A percentile compares a stretch with the other conserved stretches of the same genome.
These are phyloP conservation scores for Pachycephala philippinensis DNA, from an alignment of 2,113 vertebrate species.

Conservation along the genomic window DNA sequence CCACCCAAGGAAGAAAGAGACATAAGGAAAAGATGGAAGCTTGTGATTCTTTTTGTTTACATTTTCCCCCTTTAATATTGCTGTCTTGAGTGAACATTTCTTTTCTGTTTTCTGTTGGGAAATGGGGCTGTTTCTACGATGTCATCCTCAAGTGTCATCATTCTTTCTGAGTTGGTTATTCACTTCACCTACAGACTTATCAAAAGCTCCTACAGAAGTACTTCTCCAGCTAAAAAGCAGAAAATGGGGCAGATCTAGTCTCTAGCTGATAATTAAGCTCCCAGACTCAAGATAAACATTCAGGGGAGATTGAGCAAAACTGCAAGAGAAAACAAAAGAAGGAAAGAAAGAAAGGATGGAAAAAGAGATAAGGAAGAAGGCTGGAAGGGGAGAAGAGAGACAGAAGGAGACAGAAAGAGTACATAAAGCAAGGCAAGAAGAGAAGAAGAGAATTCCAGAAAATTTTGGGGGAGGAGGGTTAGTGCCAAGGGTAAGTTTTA, in stretches of 20 bases:
- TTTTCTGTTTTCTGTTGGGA: not conserved
- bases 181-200: not conserved
- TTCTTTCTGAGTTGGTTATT: not conserved
- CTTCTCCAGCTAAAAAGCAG: not conserved
- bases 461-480: not conserved
- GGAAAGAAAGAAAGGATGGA: not conserved
- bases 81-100: not conserved
- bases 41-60: not conserved
- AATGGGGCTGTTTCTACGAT: not conserved
- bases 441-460: not conserved
- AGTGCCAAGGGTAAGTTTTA: not conserved
- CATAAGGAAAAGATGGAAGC: not conserved
- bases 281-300: not conserved
- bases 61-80: accelerated
- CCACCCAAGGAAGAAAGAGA: not conserved
- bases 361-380: not conserved
- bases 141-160: not conserved
- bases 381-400: not conserved
- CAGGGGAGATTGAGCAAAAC: not conserved
- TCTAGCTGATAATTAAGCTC: not conserved
- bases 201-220: not conserved
- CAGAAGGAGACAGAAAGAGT: not conserved
- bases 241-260: not conserved
- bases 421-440: not conserved
- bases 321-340: not conserved